These are phyloP conservation scores for Poecilia latipinna DNA, from an alignment of 2,113 vertebrate genomes.

Conservation along the genomic window DNA sequence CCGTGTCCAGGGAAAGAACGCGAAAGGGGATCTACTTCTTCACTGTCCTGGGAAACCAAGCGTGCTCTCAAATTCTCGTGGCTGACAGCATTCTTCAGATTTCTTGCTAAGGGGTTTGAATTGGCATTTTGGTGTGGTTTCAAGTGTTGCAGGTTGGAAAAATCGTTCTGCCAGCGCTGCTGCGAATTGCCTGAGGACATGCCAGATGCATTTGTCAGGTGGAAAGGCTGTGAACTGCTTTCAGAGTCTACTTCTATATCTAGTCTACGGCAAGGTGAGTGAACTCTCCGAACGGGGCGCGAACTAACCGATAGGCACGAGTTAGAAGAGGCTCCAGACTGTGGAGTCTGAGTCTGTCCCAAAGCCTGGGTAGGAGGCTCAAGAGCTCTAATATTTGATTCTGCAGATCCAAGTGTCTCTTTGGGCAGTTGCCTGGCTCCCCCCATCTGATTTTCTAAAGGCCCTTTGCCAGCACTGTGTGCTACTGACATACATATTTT, in stretches of 20 bases:
- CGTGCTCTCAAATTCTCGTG: neutral
- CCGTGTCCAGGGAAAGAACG: constrained; percentile 33
- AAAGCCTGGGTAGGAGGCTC: constrained; percentile 21
- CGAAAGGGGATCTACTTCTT: constrained; percentile 19
- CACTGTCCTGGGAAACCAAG: neutral
- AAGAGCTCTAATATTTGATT: neutral
- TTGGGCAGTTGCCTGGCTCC: no score
- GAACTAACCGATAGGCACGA: constrained; percentile 64
- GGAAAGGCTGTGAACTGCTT: neutral
- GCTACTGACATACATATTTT: no score
- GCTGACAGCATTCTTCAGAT: constrained; percentile 24
- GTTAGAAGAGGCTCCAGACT: constrained; percentile 10
- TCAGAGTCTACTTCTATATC: constrained; percentile 60
- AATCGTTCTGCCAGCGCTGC: no score
- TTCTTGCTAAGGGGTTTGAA: neutral
- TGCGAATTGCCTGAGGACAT: no score
- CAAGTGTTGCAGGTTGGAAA: no score
- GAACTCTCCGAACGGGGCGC: neutral
- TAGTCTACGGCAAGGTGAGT: constrained; percentile 65
- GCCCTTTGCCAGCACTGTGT: constrained; percentile 2
- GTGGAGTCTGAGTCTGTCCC: constrained; percentile 31
- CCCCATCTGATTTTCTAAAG: no score
- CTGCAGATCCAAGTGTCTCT: no score
- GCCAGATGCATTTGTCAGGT: neutral
- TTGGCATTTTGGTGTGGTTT: no score